Percentiles rank a stretch among this genome's conserved stretches.
Evolutionary conservation across 1,140 invertebrate species (phyloP).

Genomic region (Sitophilus oryzae): DNA sequence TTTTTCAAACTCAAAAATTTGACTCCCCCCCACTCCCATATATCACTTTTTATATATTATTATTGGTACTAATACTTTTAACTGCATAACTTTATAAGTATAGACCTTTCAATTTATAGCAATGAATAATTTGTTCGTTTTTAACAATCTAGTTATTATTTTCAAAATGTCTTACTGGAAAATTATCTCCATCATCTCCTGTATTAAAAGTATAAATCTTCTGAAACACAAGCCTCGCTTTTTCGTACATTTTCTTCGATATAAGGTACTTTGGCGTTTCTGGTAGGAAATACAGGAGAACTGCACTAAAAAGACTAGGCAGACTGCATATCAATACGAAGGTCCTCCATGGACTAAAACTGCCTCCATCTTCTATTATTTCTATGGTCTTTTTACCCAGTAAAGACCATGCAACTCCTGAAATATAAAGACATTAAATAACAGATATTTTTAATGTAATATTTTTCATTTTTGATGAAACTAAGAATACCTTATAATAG

Average conservation of each 20-base stretch:
- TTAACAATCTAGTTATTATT: no score
- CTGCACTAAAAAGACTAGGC: constrained; percentile 58
- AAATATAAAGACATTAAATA: no score
- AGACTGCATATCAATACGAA: constrained; percentile 63
- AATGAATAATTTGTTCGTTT: no score
- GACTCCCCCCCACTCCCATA: no score
- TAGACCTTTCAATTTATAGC: no score
- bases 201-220: constrained; percentile 59
- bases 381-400: constrained; percentile 44
- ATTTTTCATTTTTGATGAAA: no score
- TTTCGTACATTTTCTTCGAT: constrained; percentile 60
- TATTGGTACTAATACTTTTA: no score
- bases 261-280: constrained; percentile 82
- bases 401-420: constrained; percentile 51
- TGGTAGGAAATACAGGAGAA: constrained; percentile 61
- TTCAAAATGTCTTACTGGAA: constrained; percentile 61
- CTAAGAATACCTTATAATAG: no score
- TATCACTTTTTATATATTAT: no score
- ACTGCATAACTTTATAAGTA: no score
- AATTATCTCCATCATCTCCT: constrained; percentile 52
- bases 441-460: no score
- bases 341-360: constrained; percentile 66
- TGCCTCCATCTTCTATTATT: constrained; percentile 26
- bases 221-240: constrained; percentile 57
- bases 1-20: no score